phyloP scores from a whole-genome alignment of 2,888 invertebrate genomes.

The Branchipolynoe longqiensis region DNA sequence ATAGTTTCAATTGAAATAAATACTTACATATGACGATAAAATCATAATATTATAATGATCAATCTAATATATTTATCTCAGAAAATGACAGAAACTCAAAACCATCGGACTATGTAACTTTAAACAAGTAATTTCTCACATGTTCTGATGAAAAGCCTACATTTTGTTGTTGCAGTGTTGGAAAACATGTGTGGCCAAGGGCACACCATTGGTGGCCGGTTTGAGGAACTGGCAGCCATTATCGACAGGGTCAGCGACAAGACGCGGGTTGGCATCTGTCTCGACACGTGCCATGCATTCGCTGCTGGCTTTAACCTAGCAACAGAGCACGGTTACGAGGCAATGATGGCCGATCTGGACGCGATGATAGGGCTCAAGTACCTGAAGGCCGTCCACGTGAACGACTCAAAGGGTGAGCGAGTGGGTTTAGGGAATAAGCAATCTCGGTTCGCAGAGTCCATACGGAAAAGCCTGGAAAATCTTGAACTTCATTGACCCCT shows the following conservation, averaged over 20 bases:
- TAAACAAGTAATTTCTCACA: background rate
- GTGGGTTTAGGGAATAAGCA: too few species aligned
- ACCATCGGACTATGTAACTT: too few species aligned
- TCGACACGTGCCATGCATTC: conserved; percentile 83
- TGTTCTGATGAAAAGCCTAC: too few species aligned
- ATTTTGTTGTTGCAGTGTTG: conserved; percentile 79
- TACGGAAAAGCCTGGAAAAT: too few species aligned
- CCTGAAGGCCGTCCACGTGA: conserved; percentile 83
- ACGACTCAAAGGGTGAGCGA: conserved; percentile 83
- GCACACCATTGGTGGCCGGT: conserved; percentile 81
- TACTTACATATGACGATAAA: background rate
- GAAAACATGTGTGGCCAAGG: conserved; percentile 82
- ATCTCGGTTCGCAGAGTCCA: too few species aligned
- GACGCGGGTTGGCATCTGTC: conserved; percentile 82
- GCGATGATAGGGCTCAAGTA: conserved; percentile 81
- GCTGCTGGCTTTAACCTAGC: conserved; percentile 83
- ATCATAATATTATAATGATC: conserved; percentile 4
- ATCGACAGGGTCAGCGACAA: conserved; percentile 80
- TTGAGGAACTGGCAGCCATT: conserved; percentile 80
- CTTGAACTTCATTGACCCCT: too few species aligned
- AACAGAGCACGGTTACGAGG: conserved; percentile 78
- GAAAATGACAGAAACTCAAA: too few species aligned
- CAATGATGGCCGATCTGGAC: conserved; percentile 81
- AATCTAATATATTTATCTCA: too few species aligned
- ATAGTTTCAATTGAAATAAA: background rate